Base-by-base conservation (phyloP, 2,888 invertebrate species). In the Pinctada fucata region DNA sequence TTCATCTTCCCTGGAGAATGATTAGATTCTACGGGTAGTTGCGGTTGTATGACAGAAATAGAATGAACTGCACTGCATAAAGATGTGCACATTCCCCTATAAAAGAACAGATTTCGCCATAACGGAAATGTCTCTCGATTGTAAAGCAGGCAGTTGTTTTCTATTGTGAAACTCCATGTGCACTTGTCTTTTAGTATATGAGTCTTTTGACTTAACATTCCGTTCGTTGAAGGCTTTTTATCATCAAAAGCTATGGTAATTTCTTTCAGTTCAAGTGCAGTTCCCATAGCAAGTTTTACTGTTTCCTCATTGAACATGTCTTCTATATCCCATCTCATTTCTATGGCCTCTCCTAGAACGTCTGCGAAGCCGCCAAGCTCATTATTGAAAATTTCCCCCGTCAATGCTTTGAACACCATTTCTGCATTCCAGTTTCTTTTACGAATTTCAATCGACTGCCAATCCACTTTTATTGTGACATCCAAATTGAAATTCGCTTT, bases 121-220 rank as follows among this genome's bases (percentile, higher is more conserved):
- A 83, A 72, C 4, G 78, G 71, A 73, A 85, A 81, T 3, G 69
- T 75, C 13, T 78, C 58, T 5, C 78, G 74, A 69, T 80, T 76
- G 74, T 80, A 85, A 13, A 71, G 72, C 73, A 82, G 71, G 0
- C 70, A 64, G 51, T 75, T 73, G 10, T 79, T 76, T 66, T 79
- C 82, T 69, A 83, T 50, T n/a, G 79, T 73, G 66, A 85, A 85
- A 51, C 77, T 68, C 85, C 85, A 85, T 47, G 74, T 69, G 2
- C 78, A 65, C 3, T 51, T 70, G 3, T 78, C 71, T 13, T 80
- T 50, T 4, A 63, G 2, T 8, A 65, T 5, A 16, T 72, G 45
- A 1, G 31, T 31, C 63, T 63, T 67, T 8, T 3, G n/a, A 8
- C 64, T 58, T 50, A 48, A 67, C 67, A 65, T n/a, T 3, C 63